Conservation (phyloP, 2,113 vertebrate species). For the Callopanchax toddi region DNA sequence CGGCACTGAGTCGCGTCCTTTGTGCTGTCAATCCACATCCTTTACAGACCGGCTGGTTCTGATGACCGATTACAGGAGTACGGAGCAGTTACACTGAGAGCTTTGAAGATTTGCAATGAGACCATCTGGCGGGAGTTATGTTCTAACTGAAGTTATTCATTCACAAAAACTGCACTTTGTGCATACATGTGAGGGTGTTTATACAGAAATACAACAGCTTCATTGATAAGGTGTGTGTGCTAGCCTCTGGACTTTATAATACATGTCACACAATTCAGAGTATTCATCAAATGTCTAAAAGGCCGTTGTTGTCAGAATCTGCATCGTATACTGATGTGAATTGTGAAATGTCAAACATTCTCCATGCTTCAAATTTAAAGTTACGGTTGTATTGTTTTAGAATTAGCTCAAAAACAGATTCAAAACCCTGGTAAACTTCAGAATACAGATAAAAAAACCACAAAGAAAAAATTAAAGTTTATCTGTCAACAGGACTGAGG, state of each 20-base stretch:
- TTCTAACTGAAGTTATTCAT: conserved; percentile 32
- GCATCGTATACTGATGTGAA: too few species aligned
- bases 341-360: too few species aligned
- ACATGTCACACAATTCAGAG: background rate
- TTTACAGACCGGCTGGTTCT: conserved; percentile 4
- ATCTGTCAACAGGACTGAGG: background rate
- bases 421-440: background rate
- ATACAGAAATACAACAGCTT: conserved; percentile 38
- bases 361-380: too few species aligned
- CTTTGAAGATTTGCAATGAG: conserved; percentile 52
- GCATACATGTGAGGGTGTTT: conserved; percentile 2
- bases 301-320: too few species aligned
- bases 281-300: background rate
- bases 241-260: conserved; percentile 3
- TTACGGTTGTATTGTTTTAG: too few species aligned
- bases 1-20: conserved; percentile 23
- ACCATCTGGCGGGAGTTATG: conserved; percentile 35
- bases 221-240: conserved; percentile 34
- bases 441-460: background rate
- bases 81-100: conserved; percentile 33
- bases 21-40: background rate
- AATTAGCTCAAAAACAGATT: too few species aligned
- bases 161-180: conserved; percentile 9
- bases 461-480: background rate
- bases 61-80: conserved; percentile 27